These are phyloP conservation scores for Corticium candelabrum DNA, from an alignment of 37 sponge, comb jelly and placozoan genomes.

Conservation along the genomic window DNA sequence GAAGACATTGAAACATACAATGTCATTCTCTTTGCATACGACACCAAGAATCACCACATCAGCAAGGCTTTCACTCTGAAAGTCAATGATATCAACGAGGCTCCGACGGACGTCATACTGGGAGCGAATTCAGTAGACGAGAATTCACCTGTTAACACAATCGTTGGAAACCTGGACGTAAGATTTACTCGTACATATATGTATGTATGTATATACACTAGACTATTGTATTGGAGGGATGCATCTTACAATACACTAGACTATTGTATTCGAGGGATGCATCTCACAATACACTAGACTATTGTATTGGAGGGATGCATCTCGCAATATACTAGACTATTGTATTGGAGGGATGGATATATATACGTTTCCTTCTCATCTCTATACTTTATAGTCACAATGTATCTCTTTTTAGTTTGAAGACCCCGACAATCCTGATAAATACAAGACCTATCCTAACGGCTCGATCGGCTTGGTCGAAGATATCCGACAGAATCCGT, in stretches of 20 bases:
- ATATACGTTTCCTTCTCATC: too few relatives aligned
- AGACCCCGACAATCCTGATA: not conserved
- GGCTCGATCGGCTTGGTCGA: conserved; percentile 1
- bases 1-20: not conserved
- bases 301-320: too few relatives aligned
- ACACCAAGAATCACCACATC: not conserved
- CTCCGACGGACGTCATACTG: not conserved
- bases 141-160: not conserved
- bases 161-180: not conserved
- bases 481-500: not conserved
- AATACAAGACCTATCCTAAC: not conserved
- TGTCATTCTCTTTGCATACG: not conserved
- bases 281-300: too few relatives aligned
- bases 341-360: too few relatives aligned
- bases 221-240: too few relatives aligned
- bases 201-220: too few relatives aligned
- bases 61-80: not conserved
- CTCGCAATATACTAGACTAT: too few relatives aligned
- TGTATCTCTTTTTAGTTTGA: not conserved
- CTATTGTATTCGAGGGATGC: too few relatives aligned
- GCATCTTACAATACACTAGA: too few relatives aligned
- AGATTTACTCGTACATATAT: too few relatives aligned
- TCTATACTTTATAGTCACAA: too few relatives aligned
- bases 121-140: not conserved
- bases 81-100: conserved; percentile 2